These are phyloP conservation scores for Oceanodroma tethys DNA, from an alignment of 2,113 vertebrate genomes.

Conservation along the genomic window DNA sequence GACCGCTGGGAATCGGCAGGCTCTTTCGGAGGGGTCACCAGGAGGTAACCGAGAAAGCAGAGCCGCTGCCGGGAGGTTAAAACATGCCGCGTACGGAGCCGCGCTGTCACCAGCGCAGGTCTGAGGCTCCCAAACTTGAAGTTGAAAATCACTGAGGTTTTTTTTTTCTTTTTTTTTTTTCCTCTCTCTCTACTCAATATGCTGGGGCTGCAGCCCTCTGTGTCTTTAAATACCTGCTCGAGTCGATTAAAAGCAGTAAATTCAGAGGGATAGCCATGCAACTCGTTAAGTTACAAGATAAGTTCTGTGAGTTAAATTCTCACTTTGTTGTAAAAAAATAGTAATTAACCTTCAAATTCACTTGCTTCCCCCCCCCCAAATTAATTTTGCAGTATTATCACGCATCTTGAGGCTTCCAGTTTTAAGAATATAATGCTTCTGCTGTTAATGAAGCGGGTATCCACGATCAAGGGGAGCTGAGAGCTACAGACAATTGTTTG, in stretches of 20 bases:
- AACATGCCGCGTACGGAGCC: rapidly evolving
- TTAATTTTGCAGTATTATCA: conserved; percentile 43
- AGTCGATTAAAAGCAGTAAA: background rate
- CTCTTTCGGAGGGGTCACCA: conserved; percentile 8
- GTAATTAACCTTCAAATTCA: conserved; percentile 40
- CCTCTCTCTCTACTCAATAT: background rate
- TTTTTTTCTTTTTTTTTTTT: background rate
- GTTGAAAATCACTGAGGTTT: background rate
- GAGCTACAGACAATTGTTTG: conserved; percentile 49
- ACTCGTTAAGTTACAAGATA: background rate
- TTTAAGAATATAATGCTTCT: conserved; percentile 54
- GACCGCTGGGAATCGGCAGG: background rate
- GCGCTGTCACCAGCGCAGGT: background rate
- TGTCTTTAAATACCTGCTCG: background rate
- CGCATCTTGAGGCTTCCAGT: conserved; percentile 44
- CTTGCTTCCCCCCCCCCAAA: background rate
- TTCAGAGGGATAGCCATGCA: background rate
- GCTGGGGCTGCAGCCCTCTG: background rate
- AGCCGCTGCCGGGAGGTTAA: background rate
- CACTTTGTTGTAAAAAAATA: conserved; percentile 7
- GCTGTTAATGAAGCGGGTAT: conserved; percentile 62
- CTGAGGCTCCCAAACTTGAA: background rate
- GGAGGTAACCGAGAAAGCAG: conserved; percentile 28
- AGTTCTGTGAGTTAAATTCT: background rate
- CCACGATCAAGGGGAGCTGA: conserved; percentile 50